A percentile compares a stretch with the other conserved stretches of the same genome.
These are phyloP conservation scores for Rhaphigaster nebulosa DNA, from an alignment of 2,888 invertebrate species.

Conservation along the genomic window DNA sequence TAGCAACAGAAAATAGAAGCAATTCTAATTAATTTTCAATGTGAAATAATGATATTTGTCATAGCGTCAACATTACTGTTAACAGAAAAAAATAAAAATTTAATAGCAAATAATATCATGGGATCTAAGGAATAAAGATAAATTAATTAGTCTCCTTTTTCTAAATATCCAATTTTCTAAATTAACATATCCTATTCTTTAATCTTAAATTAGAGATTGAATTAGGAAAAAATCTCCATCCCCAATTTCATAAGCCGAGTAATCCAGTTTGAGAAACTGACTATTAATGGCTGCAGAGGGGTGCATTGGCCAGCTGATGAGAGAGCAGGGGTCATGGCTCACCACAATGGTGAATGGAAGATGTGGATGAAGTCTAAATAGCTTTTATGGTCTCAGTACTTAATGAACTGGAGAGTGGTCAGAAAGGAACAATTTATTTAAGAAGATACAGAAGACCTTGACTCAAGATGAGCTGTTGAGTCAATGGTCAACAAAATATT, in stretches of 20 bases:
- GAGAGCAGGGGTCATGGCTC: not conserved
- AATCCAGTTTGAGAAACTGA: too few relatives aligned
- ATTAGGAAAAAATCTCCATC: not conserved
- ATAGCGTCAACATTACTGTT: not conserved
- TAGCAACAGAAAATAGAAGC: not conserved
- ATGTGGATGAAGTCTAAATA: not conserved
- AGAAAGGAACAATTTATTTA: not conserved
- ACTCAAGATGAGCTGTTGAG: too few relatives aligned
- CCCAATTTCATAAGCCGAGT: too few relatives aligned
- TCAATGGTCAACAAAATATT: too few relatives aligned
- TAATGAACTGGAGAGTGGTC: not conserved
- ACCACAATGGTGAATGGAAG: not conserved
- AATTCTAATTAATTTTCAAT: not conserved
- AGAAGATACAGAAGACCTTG: not conserved
- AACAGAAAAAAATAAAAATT: not conserved
- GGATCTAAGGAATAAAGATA: not conserved
- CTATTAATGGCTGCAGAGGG: not conserved
- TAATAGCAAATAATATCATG: not conserved
- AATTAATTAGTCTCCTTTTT: not conserved
- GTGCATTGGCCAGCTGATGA: too few relatives aligned
- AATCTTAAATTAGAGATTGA: not conserved
- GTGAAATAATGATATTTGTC: not conserved
- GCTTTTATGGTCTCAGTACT: not conserved
- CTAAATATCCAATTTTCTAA: not conserved
- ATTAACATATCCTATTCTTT: not conserved